Evolutionary conservation across 2,888 invertebrate genomes (phyloP).

Genomic region (Patella caerulea): DNA sequence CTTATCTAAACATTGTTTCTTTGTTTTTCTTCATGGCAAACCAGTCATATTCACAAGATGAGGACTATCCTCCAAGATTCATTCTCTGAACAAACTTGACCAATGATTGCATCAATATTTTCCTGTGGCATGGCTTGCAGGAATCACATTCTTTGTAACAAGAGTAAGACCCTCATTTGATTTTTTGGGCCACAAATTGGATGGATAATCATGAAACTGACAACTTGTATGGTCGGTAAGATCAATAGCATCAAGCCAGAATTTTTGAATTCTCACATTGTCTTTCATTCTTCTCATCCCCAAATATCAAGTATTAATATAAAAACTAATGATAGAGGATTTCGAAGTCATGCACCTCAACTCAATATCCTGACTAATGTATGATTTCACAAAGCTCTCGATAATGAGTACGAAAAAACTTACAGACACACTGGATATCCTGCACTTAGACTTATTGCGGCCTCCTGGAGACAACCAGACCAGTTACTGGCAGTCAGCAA

Average conservation of each 20-base stretch:
- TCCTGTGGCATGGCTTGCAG: not conserved
- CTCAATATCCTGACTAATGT: too few species aligned
- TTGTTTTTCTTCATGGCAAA: slow-evolving; percentile 2
- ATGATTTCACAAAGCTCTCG: not conserved
- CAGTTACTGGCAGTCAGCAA: too few species aligned
- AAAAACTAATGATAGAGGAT: too few species aligned
- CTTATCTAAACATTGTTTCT: not conserved
- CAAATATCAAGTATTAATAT: too few species aligned
- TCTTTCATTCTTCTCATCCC: not conserved
- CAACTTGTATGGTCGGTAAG: not conserved
- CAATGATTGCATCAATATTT: slow-evolving; percentile 7
- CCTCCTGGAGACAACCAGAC: too few species aligned
- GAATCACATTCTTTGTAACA: slow-evolving; percentile 8
- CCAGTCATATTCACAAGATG: not conserved
- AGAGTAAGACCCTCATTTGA: slow-evolving; percentile 9
- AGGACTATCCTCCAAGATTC: not conserved
- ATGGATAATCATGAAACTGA: not conserved
- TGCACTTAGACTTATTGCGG: too few species aligned
- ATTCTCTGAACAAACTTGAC: slow-evolving; percentile 11
- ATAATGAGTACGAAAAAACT: not conserved
- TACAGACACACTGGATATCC: not conserved
- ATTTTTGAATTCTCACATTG: slow-evolving; percentile 3
- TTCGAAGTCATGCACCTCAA: slow-evolving; percentile 2
- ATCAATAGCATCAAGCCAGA: not conserved
- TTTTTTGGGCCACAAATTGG: slow-evolving; percentile 5